phyloP scores from a whole-genome alignment of 2,797 vertebrate species.

The Anas capensis region DNA sequence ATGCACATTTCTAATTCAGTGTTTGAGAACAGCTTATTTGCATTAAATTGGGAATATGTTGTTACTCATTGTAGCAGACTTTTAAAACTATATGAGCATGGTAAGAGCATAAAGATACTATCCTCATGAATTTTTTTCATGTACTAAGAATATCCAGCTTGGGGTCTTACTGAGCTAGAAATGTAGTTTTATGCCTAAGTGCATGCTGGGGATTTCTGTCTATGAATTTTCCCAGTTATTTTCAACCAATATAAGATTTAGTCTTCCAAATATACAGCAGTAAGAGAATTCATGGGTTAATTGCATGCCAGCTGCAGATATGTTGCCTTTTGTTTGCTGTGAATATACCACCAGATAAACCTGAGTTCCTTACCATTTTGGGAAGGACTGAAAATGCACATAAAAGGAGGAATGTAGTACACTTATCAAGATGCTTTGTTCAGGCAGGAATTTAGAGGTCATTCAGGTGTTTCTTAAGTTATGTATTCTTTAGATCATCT shows the following conservation, averaged over 20 bases:
- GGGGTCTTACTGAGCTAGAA: not conserved
- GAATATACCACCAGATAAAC: not conserved
- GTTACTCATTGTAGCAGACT: not conserved
- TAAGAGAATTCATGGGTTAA: not conserved
- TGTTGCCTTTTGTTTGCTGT: not conserved
- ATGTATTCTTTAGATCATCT: not conserved
- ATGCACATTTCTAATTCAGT: slow-evolving; percentile 34
- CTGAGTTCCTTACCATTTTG: not conserved
- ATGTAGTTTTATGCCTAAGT: not conserved
- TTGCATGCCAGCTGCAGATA: accelerated
- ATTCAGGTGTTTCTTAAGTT: not conserved
- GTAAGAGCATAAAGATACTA: not conserved
- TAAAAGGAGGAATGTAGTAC: not conserved
- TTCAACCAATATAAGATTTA: not conserved
- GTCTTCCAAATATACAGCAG: not conserved
- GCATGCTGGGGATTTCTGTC: not conserved
- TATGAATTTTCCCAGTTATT: not conserved
- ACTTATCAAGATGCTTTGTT: not conserved
- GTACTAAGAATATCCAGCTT: not conserved
- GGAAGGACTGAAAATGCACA: accelerated
- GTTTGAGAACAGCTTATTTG: not conserved
- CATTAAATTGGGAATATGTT: slow-evolving; percentile 20
- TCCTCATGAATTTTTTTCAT: not conserved
- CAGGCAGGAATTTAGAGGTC: not conserved
- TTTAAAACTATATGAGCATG: not conserved